Conservation (phyloP, 2,797 vertebrate species). For the Pygocentrus nattereri region DNA sequence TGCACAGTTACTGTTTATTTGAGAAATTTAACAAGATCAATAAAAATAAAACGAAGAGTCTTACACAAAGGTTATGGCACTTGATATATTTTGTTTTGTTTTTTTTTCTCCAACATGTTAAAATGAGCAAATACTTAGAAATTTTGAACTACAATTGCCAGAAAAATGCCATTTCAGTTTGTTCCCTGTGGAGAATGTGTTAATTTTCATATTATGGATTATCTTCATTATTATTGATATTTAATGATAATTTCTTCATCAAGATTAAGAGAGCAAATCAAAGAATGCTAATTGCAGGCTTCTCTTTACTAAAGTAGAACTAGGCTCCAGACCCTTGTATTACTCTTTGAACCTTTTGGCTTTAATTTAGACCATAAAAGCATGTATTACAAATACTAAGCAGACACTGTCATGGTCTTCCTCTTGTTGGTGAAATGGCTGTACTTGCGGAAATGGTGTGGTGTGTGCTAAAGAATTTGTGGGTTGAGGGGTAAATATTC, state of each 20-base stretch:
- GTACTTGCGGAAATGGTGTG: constrained; percentile 3
- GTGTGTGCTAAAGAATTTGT: constrained; percentile 1
- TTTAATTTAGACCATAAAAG: constrained; percentile 7
- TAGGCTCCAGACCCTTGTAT: background rate
- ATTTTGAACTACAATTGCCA: no score
- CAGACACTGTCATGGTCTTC: constrained; percentile 5
- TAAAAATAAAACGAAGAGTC: no score
- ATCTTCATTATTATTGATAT: no score
- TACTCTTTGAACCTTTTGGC: background rate
- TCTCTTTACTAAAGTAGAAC: background rate
- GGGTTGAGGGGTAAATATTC: background rate
- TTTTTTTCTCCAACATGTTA: no score
- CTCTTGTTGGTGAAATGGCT: constrained; percentile 1
- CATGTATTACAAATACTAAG: constrained; percentile 3
- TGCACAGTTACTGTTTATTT: no score
- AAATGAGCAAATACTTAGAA: no score
- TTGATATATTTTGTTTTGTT: no score
- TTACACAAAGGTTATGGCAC: no score
- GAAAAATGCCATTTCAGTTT: no score
- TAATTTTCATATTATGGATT: no score
- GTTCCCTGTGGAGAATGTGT: no score
- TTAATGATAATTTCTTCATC: no score
- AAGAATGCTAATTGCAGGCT: background rate
- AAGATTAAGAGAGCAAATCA: background rate
- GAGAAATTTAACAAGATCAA: background rate